Base-by-base conservation (phyloP, 2,888 invertebrate species). In the Drosophila fulvimacula region DNA sequence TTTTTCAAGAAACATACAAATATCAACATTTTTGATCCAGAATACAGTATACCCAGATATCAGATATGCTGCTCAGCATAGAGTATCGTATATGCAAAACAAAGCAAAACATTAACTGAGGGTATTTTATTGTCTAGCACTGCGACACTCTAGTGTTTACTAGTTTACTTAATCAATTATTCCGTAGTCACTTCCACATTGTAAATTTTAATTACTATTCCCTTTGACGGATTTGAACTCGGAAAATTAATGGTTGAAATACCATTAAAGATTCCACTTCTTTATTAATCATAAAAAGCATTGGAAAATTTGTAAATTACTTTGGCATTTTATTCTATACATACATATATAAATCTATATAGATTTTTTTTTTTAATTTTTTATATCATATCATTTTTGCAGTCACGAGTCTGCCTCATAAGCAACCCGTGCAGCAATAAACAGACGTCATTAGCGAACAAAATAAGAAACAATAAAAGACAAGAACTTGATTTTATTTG, bases 401-500 rank as follows among this genome's bases (percentile, higher is more conserved):
- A 63, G 59, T 73, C 74, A 73, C 63, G 69, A 69, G 73, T 64
- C 69, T 73, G 57, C 39, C 57, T 60, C 52, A 73, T 30, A 56
- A 52, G 58, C 44, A 39, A 51, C 53, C 61, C 42, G 58, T 53
- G 41, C 60, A 55, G 42, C 55, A 52, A 58, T 57, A 59, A 69
- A 64, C 59, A 52, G 72, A 78, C 83, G 83, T 82, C 81, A 80
- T 70, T 63, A 51, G 46, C 46, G 30, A 60, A 65, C 34, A 46
- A 62, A 39, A 41, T 39, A 53, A 53, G 39, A 27, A 19, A 53
- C 27, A 53, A 53, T 39, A 59, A 34, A 34, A 69, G 51, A 32
- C 48, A 56, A 49, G 36, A 62, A 38, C 44, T 46, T 10, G 30
- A 58, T 36, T 61, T 57, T 21, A 44, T 21, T n/a, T 36, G 2